Conservation (phyloP, 2,888 invertebrate species). For the Cantharis flavilabris region DNA sequence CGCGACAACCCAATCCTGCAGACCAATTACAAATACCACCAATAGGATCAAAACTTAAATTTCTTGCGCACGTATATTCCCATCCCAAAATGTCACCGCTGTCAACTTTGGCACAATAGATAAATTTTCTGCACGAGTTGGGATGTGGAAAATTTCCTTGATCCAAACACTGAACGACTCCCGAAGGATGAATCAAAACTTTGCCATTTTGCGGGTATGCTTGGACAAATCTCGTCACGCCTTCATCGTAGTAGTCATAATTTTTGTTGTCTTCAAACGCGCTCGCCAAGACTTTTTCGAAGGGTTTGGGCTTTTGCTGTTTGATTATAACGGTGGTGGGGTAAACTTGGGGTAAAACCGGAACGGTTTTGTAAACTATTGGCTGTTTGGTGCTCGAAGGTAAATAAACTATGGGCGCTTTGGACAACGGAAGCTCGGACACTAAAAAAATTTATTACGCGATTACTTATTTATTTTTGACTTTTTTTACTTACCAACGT, state of each 20-base stretch:
- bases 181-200: slow-evolving; percentile 67
- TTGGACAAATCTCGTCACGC: slow-evolving; percentile 61
- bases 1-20: slow-evolving; percentile 77
- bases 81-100: slow-evolving; percentile 79
- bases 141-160: slow-evolving; percentile 93
- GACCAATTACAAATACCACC: slow-evolving; percentile 93
- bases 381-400: neutral
- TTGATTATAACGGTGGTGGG: slow-evolving; percentile 12
- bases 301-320: slow-evolving; percentile 17
- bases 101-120: slow-evolving; percentile 85
- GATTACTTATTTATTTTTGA: neutral
- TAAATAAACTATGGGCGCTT: neutral
- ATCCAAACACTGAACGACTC: slow-evolving; percentile 82
- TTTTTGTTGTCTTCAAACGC: slow-evolving; percentile 8
- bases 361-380: neutral
- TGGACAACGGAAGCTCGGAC: neutral
- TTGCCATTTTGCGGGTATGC: slow-evolving; percentile 62
- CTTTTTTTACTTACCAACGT: neutral
- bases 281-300: slow-evolving; percentile 37
- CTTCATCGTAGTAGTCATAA: slow-evolving; percentile 75
- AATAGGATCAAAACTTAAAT: slow-evolving; percentile 85
- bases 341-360: neutral
- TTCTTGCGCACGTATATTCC: slow-evolving; percentile 87
- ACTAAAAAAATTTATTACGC: neutral
- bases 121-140: slow-evolving; percentile 86